Evolutionary conservation across 1,140 invertebrate genomes (phyloP).

Genomic region (Drosophila carrolli): DNA sequence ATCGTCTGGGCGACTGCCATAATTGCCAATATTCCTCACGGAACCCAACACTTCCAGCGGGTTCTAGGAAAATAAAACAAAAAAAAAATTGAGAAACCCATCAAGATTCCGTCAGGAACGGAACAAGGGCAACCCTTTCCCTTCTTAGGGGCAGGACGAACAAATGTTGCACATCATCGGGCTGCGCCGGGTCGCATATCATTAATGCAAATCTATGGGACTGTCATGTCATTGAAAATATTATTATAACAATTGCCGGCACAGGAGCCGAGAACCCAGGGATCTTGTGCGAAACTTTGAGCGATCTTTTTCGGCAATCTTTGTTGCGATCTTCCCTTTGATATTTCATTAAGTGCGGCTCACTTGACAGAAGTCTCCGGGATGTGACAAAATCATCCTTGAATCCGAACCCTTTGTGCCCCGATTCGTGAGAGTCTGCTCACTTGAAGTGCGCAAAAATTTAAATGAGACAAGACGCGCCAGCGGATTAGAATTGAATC

Average conservation of each 20-base stretch:
- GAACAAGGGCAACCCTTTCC: constrained; percentile 25
- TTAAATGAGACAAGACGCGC: constrained; percentile 46
- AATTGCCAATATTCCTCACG: constrained; percentile 50
- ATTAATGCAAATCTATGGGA: constrained; percentile 79
- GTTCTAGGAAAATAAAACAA: not conserved
- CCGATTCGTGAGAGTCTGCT: constrained; percentile 39
- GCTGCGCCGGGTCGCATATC: constrained; percentile 52
- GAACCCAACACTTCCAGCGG: constrained; percentile 8
- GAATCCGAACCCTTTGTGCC: constrained; percentile 26
- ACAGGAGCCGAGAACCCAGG: constrained; percentile 11
- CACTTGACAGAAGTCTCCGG: constrained; percentile 63
- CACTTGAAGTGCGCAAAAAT: constrained; percentile 67
- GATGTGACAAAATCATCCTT: constrained; percentile 41
- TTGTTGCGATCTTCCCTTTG: constrained; percentile 27
- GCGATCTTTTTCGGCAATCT: constrained; percentile 17
- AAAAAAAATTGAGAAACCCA: not conserved
- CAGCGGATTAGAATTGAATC: constrained; percentile 69
- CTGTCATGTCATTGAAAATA: constrained; percentile 77
- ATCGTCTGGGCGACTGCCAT: constrained; percentile 29
- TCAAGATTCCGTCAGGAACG: not conserved
- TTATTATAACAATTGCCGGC: constrained; percentile 72
- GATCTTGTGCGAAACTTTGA: constrained; percentile 22
- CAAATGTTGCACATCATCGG: constrained; percentile 68
- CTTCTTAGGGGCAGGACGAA: constrained; percentile 15
- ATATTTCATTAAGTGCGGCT: constrained; percentile 79